Evolutionary conservation across 2,797 vertebrate genomes (phyloP).

Genomic region (Macrochelys suwanniensis): DNA sequence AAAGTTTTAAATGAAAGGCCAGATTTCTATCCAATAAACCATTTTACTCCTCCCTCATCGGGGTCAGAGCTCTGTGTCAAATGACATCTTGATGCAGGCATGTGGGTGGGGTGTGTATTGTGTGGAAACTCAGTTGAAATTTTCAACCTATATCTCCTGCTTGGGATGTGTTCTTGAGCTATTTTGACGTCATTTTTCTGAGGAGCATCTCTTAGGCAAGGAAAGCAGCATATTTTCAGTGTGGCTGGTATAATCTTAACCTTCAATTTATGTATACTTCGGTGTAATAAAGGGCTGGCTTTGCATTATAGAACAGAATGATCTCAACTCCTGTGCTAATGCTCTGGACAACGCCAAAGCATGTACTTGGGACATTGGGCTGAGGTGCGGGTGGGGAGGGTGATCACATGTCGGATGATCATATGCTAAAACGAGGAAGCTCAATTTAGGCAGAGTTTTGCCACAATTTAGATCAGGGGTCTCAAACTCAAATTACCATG

Average conservation of each 20-base stretch:
- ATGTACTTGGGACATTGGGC: rapidly evolving
- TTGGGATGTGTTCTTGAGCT: slow-evolving; percentile 12
- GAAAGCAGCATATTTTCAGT: not conserved
- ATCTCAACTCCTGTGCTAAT: rapidly evolving
- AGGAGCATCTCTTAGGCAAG: not conserved
- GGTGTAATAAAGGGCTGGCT: rapidly evolving
- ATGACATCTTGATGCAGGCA: not conserved
- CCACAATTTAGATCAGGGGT: not conserved
- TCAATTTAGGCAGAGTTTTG: not conserved
- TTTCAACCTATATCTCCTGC: slow-evolving; percentile 43
- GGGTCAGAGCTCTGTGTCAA: not conserved
- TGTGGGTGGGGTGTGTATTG: not conserved
- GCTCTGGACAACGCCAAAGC: rapidly evolving
- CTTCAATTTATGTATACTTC: not conserved
- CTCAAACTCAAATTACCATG: too few relatives aligned
- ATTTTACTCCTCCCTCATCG: not conserved
- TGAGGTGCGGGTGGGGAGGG: not conserved
- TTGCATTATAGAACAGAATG: not conserved
- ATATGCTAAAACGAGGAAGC: not conserved
- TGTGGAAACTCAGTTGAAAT: not conserved
- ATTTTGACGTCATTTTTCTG: slow-evolving; percentile 45
- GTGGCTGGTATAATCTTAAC: rapidly evolving
- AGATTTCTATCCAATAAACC: not conserved
- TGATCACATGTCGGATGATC: not conserved
- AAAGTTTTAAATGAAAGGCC: not conserved